Evolutionary conservation across 1,140 invertebrate genomes (phyloP), one percentile per base, ranked within the genome.

Genomic region (Anoplophora glabripennis): DNA sequence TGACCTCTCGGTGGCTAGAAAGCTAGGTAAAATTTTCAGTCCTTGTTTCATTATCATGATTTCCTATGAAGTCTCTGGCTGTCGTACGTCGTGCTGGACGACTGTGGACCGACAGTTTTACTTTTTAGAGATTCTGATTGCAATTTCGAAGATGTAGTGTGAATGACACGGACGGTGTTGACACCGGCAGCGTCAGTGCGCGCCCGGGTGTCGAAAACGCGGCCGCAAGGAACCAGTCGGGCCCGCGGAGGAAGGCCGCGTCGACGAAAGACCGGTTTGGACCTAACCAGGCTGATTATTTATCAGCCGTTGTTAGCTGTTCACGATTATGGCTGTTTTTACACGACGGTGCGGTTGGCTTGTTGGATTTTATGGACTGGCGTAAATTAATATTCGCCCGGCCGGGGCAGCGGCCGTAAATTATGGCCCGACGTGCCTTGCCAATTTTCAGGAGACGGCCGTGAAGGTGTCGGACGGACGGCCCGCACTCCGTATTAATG

Each of bases 311-410:
- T 70, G 69, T 72, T 73, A 72, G 67, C 70, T 69, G 69, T 69
- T 68, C 66, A 70, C 68, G 72, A 74, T 72, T 74, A 73, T 73
- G 65, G 71, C 69, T 71, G 69, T 74, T 72, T 72, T 72, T 74
- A 72, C 70, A 72, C 72, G 69, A 72, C 70, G 65, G 69, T 71
- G 68, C 66, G 70, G 68, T 72, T 71, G 68, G 70, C 72, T 67
- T 68, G 69, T 70, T 69, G 67, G 53, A 69, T 72, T 73, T 73
- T 71, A 73, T 70, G 66, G 67, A 60, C 56, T 60, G 58, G 61
- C 63, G 65, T 69, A 69, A 68, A 70, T 72, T 72, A 70, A 72
- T 72, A 70, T 28, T 28, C 21, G 21, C 21, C 21, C 5, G 21
- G 21, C 69, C 60, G 57, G 57, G 52, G 44, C 54, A 52, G 54